Evolutionary conservation across 2,113 vertebrate species (phyloP), one percentile per base, ranked within the genome.

Genomic region (Corythaixoides concolor): DNA sequence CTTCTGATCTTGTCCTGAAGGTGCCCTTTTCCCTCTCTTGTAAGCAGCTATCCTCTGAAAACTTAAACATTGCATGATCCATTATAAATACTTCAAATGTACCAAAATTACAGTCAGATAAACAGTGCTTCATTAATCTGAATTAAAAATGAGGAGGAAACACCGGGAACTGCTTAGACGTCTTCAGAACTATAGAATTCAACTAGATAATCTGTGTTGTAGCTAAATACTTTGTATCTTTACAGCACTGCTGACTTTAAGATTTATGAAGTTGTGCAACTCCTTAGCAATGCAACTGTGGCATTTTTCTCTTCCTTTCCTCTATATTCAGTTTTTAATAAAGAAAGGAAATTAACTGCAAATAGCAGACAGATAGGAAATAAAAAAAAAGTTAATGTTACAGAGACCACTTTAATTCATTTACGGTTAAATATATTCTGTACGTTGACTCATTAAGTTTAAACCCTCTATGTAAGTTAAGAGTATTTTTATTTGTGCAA

Each of bases 281-380:
- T 56, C 63, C 78, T 63, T 56, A 43, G 64, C 59, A 92, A 88
- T 78, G 35, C 68, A 92, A 74, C 43, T 41, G 39, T 9, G 43
- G 73, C 49, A 59, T 84, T 96, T 85, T 93, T 80, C 63, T 94
- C 75, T 45, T 90, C 33, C 52, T 86, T 88, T 80, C 50, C 85
- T 74, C 53, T 81, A 52, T 41, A 64, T 87, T 81, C 68, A 59
- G 60, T 77, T 53, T 89, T 72, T 77, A 92, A 85, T 94, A 96
- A 94, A 58, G 70, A 68, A 95, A 94, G 88, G 92, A 96, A 96
- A 96, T 96, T 81, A 94, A 96, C 94, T 85, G 85, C 76, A 96
- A 97, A 95, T 85, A 93, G 75, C 81, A 93, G n/a, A 60, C 53
- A 77, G 83, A 80, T 88, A 94, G 92, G 92, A 96, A 96, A 97